phyloP scores from a whole-genome alignment of 2,888 invertebrate genomes.

The Mayetiola destructor region DNA sequence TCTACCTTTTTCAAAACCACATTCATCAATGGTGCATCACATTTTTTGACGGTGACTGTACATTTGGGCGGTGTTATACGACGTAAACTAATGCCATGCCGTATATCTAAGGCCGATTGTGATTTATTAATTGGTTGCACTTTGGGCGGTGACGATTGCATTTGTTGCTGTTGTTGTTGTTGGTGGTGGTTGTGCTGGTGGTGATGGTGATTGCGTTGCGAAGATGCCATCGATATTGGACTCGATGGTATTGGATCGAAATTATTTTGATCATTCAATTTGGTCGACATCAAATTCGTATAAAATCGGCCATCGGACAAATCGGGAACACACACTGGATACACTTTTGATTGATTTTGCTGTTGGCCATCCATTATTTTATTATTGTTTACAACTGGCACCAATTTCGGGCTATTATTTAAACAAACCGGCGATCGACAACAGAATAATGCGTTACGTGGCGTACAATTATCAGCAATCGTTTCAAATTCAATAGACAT shows the following conservation, averaged over 20 bases:
- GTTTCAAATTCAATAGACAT: constrained; percentile 14
- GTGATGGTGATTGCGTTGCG: background rate
- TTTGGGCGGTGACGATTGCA: background rate
- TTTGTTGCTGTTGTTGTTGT: background rate
- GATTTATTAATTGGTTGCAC: background rate
- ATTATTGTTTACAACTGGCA: constrained; percentile 21
- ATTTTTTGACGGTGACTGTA: constrained; percentile 29
- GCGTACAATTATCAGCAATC: constrained; percentile 33
- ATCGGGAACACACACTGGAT: constrained; percentile 26
- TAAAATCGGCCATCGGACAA: constrained; percentile 25
- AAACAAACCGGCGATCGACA: constrained; percentile 23
- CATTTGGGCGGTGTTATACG: constrained; percentile 30
- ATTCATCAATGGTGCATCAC: constrained; percentile 30
- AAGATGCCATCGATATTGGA: no score
- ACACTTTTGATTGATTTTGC: constrained; percentile 12
- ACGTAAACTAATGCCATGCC: constrained; percentile 30
- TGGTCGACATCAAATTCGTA: background rate
- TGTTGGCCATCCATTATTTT: background rate
- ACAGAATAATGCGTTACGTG: constrained; percentile 31
- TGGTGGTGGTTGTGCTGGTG: background rate
- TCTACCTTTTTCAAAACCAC: constrained; percentile 26
- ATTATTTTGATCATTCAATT: no score
- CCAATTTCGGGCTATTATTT: constrained; percentile 21
- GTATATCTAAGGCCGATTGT: background rate
- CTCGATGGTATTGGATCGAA: no score